Evolutionary conservation across 2,113 vertebrate species (phyloP).

Genomic region (Hiodon tergisus): DNA sequence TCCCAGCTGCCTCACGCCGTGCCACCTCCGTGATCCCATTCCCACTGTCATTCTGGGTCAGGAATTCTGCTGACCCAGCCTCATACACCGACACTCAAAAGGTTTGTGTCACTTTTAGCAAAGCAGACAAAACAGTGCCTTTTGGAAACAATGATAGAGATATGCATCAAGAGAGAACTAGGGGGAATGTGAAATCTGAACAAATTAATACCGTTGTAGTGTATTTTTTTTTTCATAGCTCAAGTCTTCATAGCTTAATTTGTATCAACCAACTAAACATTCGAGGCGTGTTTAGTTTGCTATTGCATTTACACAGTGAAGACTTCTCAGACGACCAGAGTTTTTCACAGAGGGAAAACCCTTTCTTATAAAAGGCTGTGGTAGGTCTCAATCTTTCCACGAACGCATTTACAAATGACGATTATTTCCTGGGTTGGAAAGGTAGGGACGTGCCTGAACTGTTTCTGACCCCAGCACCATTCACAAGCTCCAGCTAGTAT

Average conservation of each 20-base stretch:
- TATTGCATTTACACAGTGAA: too few species aligned
- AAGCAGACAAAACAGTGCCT: not conserved
- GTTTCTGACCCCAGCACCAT: not conserved
- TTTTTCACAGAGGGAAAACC: too few species aligned
- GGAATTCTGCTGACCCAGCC: not conserved
- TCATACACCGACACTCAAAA: not conserved
- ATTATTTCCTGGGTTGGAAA: constrained; percentile 1
- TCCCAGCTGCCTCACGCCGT: too few species aligned
- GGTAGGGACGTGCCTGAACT: constrained; percentile 12
- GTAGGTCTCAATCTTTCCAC: not conserved
- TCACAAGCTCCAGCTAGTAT: constrained; percentile 6
- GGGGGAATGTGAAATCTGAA: not conserved
- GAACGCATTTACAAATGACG: not conserved
- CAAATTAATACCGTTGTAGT: not conserved
- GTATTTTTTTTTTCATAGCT: not conserved
- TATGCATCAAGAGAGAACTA: not conserved
- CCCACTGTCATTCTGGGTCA: not conserved
- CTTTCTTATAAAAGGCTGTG: too few species aligned
- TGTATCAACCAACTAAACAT: too few species aligned
- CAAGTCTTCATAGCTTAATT: not conserved
- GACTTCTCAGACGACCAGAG: too few species aligned
- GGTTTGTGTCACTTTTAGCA: not conserved
- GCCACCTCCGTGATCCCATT: too few species aligned
- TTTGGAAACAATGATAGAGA: not conserved
- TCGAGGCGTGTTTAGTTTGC: too few species aligned